Percentiles rank a stretch among this genome's conserved stretches.
These are phyloP conservation scores for Drosophila lacteicornis DNA, from an alignment of 1,140 invertebrate species.

Conservation along the genomic window DNA sequence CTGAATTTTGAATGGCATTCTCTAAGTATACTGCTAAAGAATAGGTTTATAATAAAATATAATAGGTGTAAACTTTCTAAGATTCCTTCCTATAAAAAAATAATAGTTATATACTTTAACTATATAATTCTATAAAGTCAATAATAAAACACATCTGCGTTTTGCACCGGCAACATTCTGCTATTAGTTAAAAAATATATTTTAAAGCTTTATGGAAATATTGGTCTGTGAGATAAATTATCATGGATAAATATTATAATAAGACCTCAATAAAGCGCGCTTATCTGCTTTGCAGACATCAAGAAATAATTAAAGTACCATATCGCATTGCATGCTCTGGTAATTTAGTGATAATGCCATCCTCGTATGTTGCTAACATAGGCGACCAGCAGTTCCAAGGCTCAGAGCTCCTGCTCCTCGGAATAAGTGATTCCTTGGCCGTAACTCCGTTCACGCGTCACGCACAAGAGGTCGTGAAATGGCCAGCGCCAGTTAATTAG, in stretches of 20 bases:
- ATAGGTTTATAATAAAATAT: too few relatives aligned
- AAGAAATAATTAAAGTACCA: constrained; percentile 35
- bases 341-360: constrained; percentile 38
- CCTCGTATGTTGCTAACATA: constrained; percentile 10
- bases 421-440: constrained; percentile 41
- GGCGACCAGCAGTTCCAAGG: constrained; percentile 1
- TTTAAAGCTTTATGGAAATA: background rate
- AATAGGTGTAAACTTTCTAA: too few relatives aligned
- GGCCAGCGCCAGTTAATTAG: constrained; percentile 63
- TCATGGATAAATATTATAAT: background rate
- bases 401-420: constrained; percentile 5
- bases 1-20: too few relatives aligned
- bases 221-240: background rate
- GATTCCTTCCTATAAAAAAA: too few relatives aligned
- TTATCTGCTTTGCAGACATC: background rate
- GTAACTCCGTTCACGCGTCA: constrained; percentile 51
- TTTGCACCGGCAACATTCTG: background rate
- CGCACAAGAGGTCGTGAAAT: constrained; percentile 55
- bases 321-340: constrained; percentile 17
- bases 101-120: too few relatives aligned
- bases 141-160: background rate
- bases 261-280: background rate
- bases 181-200: background rate
- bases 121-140: too few relatives aligned
- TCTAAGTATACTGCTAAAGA: too few relatives aligned